phyloP scores from a whole-genome alignment of 2,888 invertebrate genomes.

The Dicyrtoma fusca region DNA sequence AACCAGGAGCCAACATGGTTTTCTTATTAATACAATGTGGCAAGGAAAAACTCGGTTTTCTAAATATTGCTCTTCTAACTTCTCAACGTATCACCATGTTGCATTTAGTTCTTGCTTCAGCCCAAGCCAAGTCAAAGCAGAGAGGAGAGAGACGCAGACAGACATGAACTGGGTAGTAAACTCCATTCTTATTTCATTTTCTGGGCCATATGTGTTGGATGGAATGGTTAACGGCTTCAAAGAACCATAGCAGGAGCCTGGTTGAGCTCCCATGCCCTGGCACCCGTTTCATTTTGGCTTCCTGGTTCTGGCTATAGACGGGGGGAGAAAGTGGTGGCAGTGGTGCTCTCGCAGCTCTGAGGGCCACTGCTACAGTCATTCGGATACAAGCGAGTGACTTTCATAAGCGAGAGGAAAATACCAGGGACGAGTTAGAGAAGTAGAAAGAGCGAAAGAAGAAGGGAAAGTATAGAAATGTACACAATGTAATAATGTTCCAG shows the following conservation, averaged over 20 bases:
- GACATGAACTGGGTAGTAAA: not conserved
- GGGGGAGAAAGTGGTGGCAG: not conserved
- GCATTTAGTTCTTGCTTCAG: not conserved
- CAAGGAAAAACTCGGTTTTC: not conserved
- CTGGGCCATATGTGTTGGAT: constrained; percentile 35
- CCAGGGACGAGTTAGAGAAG: not conserved
- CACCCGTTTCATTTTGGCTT: too few relatives aligned
- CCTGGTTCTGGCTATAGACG: not conserved
- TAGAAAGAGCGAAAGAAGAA: not conserved
- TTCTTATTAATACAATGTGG: constrained; percentile 25
- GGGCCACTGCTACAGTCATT: not conserved
- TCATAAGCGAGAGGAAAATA: not conserved
- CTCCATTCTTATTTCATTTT: constrained; percentile 29
- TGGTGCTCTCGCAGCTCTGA: not conserved
- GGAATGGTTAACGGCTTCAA: constrained; percentile 26
- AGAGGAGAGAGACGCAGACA: not conserved
- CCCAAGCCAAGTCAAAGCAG: not conserved
- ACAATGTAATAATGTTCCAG: constrained; percentile 21
- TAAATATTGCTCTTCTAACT: not conserved
- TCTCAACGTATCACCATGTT: not conserved
- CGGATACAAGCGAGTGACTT: not conserved
- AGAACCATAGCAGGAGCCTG: not conserved
- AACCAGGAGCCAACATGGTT: not conserved
- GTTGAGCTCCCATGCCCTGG: not conserved
- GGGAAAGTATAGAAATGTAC: constrained; percentile 10